phyloP scores from a whole-genome alignment of 2,113 vertebrate genomes.

The Scomber scombrus region DNA sequence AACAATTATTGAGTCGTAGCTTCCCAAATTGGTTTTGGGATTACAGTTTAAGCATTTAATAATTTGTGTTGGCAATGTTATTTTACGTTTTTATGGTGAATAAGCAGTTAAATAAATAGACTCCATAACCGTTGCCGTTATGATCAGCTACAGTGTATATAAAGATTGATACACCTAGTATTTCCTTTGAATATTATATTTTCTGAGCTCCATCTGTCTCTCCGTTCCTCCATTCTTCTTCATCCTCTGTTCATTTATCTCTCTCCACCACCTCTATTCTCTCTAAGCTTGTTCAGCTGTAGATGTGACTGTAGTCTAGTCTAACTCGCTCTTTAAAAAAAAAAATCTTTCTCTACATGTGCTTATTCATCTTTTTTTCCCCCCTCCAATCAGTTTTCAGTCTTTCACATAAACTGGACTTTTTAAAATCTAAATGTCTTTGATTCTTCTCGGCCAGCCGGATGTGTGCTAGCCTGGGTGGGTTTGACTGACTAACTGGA shows the following conservation, averaged over 20 bases:
- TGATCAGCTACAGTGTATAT: not conserved
- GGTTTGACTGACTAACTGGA: slow-evolving; percentile 66
- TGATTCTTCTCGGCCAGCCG: slow-evolving; percentile 48
- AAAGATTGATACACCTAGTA: not conserved
- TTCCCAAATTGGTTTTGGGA: no score
- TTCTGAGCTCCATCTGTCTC: not conserved
- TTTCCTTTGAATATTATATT: not conserved
- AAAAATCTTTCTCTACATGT: not conserved
- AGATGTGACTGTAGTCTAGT: not conserved
- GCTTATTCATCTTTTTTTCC: not conserved
- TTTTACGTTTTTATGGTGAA: no score
- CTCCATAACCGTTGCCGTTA: not conserved
- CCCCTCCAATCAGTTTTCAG: not conserved
- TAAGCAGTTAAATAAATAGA: no score
- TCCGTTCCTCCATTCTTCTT: slow-evolving; percentile 1
- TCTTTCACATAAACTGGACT: slow-evolving; percentile 9
- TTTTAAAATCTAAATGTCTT: slow-evolving; percentile 14
- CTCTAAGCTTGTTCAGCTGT: not conserved
- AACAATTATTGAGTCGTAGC: no score
- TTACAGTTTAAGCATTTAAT: no score
- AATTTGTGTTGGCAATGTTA: no score
- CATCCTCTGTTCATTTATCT: slow-evolving; percentile 9
- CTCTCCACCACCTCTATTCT: not conserved
- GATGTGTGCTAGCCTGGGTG: slow-evolving; percentile 45
- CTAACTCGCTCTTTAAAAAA: not conserved